phyloP scores from a whole-genome alignment of 2,888 invertebrate genomes.

The Machimus atricapillus region DNA sequence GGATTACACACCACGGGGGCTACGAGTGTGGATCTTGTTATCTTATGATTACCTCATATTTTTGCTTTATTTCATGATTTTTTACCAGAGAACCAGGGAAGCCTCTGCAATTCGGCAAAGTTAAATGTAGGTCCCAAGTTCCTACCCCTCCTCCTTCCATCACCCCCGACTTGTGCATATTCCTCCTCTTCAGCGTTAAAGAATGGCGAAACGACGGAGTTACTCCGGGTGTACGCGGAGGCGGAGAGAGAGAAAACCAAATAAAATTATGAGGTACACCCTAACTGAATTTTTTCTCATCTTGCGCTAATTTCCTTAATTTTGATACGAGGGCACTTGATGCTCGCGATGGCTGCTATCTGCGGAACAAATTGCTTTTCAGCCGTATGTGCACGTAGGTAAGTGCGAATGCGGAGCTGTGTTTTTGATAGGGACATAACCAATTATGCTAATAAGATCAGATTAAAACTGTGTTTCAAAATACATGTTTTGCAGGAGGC shows the following conservation, averaged over 20 bases:
- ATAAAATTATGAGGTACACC: not conserved
- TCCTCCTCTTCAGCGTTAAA: not conserved
- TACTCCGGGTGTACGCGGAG: not conserved
- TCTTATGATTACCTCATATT: conserved; percentile 40
- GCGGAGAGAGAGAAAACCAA: not conserved
- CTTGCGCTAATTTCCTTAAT: conserved; percentile 1
- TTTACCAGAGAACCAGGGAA: conserved; percentile 6
- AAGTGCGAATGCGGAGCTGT: not conserved
- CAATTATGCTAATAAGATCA: too few relatives aligned
- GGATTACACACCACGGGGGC: conserved; percentile 26
- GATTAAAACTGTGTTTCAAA: too few relatives aligned
- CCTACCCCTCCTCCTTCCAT: not conserved
- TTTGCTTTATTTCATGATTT: conserved; percentile 34
- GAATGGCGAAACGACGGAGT: not conserved
- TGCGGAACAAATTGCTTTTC: not conserved
- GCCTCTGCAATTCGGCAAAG: not conserved
- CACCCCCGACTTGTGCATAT: not conserved
- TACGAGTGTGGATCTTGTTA: conserved; percentile 24
- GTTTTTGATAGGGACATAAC: not conserved
- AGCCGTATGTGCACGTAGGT: not conserved
- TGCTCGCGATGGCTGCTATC: not conserved
- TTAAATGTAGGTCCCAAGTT: not conserved
- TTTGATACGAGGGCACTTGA: not conserved
- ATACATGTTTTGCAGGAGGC: too few relatives aligned
- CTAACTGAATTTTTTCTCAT: conserved; percentile 5